Conservation (phyloP, 2,888 invertebrate genomes). For the Sminthurinus aureus region DNA sequence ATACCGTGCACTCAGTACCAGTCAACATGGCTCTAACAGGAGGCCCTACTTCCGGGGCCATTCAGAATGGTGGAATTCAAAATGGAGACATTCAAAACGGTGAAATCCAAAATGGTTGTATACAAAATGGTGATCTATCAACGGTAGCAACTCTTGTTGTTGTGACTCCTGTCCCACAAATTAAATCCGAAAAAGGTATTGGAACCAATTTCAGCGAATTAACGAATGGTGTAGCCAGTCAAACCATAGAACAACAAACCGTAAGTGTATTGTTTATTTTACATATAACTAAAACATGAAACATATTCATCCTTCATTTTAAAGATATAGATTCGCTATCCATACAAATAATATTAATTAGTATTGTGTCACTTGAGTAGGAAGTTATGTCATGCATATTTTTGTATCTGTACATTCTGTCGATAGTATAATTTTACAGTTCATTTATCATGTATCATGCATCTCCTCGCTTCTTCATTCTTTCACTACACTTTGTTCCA, state of each 20-base stretch:
- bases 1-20: slow-evolving; percentile 93
- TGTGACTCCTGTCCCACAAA: slow-evolving; percentile 50
- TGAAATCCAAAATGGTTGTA: not conserved
- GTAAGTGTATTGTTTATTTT: slow-evolving; percentile 43
- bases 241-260: slow-evolving; percentile 62
- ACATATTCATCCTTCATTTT: too few relatives aligned
- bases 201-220: slow-evolving; percentile 61
- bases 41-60: slow-evolving; percentile 14
- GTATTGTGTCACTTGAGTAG: too few relatives aligned
- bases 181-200: slow-evolving; percentile 51
- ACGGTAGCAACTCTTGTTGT: slow-evolving; percentile 7
- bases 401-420: not conserved
- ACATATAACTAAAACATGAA: too few relatives aligned
- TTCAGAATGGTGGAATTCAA: not conserved
- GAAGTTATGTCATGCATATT: too few relatives aligned
- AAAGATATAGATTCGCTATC: not conserved
- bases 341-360: too few relatives aligned
- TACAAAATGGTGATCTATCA: slow-evolving; percentile 49
- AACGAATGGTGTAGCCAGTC: slow-evolving; percentile 60
- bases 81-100: not conserved
- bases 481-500: not conserved
- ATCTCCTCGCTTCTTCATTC: not conserved
- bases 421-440: not conserved
- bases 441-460: not conserved
- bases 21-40: slow-evolving; percentile 70